Evolutionary conservation across 2,113 vertebrate genomes (phyloP), one percentile per base, ranked within the genome.

Genomic region (Scomber colias): DNA sequence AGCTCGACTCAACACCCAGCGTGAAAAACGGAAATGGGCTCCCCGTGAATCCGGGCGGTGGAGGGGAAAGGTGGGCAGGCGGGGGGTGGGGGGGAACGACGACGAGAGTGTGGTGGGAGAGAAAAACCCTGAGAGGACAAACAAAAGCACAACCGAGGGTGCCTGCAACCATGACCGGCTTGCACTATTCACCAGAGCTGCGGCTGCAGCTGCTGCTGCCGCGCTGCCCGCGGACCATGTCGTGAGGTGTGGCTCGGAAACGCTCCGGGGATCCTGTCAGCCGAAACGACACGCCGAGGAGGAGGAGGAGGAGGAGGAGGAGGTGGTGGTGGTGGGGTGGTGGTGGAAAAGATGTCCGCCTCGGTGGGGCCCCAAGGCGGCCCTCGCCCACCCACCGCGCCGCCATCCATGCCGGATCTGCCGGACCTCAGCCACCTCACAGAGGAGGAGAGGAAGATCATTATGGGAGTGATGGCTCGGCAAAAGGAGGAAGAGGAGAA

Each of bases 401-500:
- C 97, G 89, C 96, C 96, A 89, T 95, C 96, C 77, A 98, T 98
- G 97, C 96, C 95, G 91, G 97, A 98, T 92, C 93, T 98, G 87
- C 98, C 98, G 92, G 98, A 99, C 96, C 95, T 99, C 88, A 99
- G 97, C 95, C 98, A 99, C 94, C 97, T 99, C 93, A 99, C 98
- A 71, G 98, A 99, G 92, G 98, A 99, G 90, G 98, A 99, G 94
- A 95, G 98, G 94, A 96, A 95, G 94, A 97, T 98, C 83, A 99
- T 99, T 90, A 96, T 99, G 98, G 97, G 95, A 89, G 98, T 99
- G 95, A 98, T 99, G 97, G 97, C 96, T 95, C 96, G 98, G 87
- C 98, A 99, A 92, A 97, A 97, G 90, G 97, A 99, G 85, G 98
- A 99, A 86, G 98, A 99, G 83, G 97, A 98, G 75, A 99, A 99